Base-by-base conservation (phyloP, 1,140 invertebrate species). In the Diachasma alloeum region DNA sequence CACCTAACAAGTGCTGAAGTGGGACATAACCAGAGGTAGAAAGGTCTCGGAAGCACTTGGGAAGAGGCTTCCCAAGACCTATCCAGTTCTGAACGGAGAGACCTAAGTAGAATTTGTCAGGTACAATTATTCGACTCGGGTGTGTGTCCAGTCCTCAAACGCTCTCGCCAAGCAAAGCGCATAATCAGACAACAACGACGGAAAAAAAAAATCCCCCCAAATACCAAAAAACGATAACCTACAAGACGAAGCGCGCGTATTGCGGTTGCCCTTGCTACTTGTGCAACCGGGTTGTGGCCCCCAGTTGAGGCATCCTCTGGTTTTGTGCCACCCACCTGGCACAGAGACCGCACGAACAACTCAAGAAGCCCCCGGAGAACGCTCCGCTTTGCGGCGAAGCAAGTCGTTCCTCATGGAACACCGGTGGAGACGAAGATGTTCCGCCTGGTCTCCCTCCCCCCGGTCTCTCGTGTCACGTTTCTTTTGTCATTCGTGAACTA, bases 221-320 rank as follows among this genome's bases (percentile, higher is more conserved):
- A 31, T 13, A 13, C 17, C 22, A 68, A 68, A 17, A 68, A 39
- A 68, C 17, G 4, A 68, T 36, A 68, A 68, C 11, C 26, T 11
- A 68, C 9, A 56, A 76, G 76, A 80, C 77, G 80, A 77, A 42
- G 75, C 79, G 75, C 71, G 17, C 78, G 80, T 79, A 80, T 79
- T 83, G 78, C 74, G 78, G 80, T 87, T 81, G 82, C 78, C 67
- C 59, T 63, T 63, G 78, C 75, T 77, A 77, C 78, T 75, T 75
- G 75, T 75, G 63, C 74, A 53, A 75, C 74, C 74, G 66, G 66
- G 63, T 69, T 75, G 44, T 76, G 67, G 24, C 74, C 68, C 46
- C 42, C 24, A 42, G 24, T 31, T 46, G 53, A 56, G 44, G 15
- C 70, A 56, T 53, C 70, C 46, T 53, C 59, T 72, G 42, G 66